phyloP scores from a whole-genome alignment of 1,140 invertebrate species.

The Atta texana region DNA sequence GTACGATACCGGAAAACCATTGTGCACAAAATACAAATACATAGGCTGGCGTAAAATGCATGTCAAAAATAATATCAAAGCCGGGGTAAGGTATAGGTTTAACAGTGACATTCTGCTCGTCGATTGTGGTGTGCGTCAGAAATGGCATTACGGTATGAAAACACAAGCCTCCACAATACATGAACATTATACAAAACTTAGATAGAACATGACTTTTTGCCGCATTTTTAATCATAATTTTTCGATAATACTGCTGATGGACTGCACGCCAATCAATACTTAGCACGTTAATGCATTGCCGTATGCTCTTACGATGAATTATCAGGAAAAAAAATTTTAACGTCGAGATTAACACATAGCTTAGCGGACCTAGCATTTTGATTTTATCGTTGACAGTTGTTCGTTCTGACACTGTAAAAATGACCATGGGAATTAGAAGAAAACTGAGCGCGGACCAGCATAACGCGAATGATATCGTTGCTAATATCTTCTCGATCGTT shows the following conservation, averaged over 20 bases:
- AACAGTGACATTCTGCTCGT: slow-evolving; percentile 43
- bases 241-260: background rate
- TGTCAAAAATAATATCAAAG: slow-evolving; percentile 72
- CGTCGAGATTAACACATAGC: background rate
- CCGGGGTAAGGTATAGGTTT: slow-evolving; percentile 63
- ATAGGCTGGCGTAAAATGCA: slow-evolving; percentile 66
- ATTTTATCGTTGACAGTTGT: background rate
- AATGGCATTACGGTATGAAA: slow-evolving; percentile 44
- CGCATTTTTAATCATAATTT: slow-evolving; percentile 44
- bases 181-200: slow-evolving; percentile 8
- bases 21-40: slow-evolving; percentile 70
- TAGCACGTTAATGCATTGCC: background rate
- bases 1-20: slow-evolving; percentile 65
- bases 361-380: slow-evolving; percentile 2
- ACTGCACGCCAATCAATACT: slow-evolving; percentile 17
- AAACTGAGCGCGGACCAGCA: slow-evolving; percentile 1
- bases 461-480: background rate
- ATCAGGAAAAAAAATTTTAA: background rate
- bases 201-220: slow-evolving; percentile 35
- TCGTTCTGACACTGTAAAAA: background rate
- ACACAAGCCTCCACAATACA: slow-evolving; percentile 58
- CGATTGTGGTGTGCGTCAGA: background rate
- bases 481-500: slow-evolving; percentile 12
- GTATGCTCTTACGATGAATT: background rate
- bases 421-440: slow-evolving; percentile 3